These are phyloP conservation scores for human DNA, from an alignment of 2,113 vertebrate species.

Conservation along the genomic window GRCh38 chr14:84017501-84018000, in stretches of 20 bases:
- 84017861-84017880: background rate
- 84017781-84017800: background rate
- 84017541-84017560: constrained; percentile 44
- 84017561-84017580: constrained; percentile 58
- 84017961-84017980: constrained; percentile 30
- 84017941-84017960: constrained; percentile 29
- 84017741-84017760: constrained; percentile 26
- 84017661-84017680: constrained; percentile 56
- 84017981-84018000: constrained; percentile 34
- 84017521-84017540: constrained; percentile 46
- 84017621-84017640: constrained; percentile 46
- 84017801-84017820: background rate
- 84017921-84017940: background rate
- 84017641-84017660: constrained; percentile 31
- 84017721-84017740: constrained; percentile 13
- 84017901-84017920: constrained; percentile 18
- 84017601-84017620: constrained; percentile 61
- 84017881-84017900: background rate
- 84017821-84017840: background rate
- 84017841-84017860: background rate
- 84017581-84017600: constrained; percentile 59
- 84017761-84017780: background rate
- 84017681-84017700: constrained; percentile 46
- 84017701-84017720: constrained; percentile 34
- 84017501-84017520: background rate